These are phyloP conservation scores for Otis tarda DNA, from an alignment of 2,113 vertebrate genomes.

Conservation along the genomic window DNA sequence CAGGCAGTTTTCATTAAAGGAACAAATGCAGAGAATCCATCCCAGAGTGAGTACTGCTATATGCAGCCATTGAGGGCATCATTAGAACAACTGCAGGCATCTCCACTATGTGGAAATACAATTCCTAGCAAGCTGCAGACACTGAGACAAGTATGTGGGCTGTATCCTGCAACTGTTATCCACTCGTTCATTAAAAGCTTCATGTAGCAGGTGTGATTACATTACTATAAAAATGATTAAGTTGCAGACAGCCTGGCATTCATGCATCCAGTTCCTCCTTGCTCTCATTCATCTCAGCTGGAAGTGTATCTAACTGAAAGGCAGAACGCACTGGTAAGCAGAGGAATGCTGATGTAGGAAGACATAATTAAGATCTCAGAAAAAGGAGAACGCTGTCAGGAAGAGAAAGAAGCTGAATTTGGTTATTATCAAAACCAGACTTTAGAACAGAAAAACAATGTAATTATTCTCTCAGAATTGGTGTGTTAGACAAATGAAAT, in stretches of 20 bases:
- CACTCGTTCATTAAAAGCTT: neutral
- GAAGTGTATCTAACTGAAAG: neutral
- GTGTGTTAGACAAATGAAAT: neutral
- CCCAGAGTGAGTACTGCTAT: neutral
- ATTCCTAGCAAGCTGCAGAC: neutral
- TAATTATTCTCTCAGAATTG: neutral
- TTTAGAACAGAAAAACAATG: neutral
- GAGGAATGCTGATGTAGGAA: neutral
- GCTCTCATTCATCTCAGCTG: conserved; percentile 9
- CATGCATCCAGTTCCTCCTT: neutral
- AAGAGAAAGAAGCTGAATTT: neutral
- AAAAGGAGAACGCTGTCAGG: neutral
- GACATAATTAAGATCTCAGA: neutral
- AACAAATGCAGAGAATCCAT: neutral
- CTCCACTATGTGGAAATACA: neutral
- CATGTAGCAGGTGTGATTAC: neutral
- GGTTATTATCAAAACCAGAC: neutral
- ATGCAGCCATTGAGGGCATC: neutral
- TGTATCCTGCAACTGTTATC: neutral
- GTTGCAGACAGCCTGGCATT: neutral
- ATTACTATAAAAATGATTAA: neutral
- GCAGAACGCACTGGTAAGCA: neutral
- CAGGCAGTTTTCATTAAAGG: neutral
- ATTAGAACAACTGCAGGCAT: neutral
- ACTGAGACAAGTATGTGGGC: neutral